A percentile compares a stretch with the other conserved stretches of the same genome.
Conservation (phyloP, 2,888 invertebrate species). For the Yponomeuta sedellus region DNA sequence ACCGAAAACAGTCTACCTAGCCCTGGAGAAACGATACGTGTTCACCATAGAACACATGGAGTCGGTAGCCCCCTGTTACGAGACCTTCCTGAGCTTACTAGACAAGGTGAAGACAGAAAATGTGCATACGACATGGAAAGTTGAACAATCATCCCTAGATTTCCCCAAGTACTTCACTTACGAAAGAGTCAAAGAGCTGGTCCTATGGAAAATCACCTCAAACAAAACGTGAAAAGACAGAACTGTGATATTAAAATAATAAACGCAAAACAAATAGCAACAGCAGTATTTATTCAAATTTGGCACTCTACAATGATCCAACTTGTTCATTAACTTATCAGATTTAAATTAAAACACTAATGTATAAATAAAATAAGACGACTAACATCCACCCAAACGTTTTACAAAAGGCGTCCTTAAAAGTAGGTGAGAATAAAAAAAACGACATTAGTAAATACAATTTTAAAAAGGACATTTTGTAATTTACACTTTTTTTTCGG, state of each 20-base stretch:
- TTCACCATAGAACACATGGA: constrained; percentile 89
- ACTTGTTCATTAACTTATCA: background rate
- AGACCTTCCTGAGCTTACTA: constrained; percentile 83
- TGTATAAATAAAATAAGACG: background rate
- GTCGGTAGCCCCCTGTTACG: constrained; percentile 90
- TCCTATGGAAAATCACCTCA: constrained; percentile 82
- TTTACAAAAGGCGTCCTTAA: background rate
- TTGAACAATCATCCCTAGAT: constrained; percentile 80
- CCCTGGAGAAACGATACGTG: constrained; percentile 90
- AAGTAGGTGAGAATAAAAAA: background rate
- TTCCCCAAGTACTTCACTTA: constrained; percentile 90
- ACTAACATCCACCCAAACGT: background rate
- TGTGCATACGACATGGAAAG: constrained; percentile 66
- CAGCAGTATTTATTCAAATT: background rate
- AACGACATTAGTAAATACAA: background rate
- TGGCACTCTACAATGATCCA: background rate
- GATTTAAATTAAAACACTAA: background rate
- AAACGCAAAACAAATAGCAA: background rate
- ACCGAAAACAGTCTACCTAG: constrained; percentile 82
- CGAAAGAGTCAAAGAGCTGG: constrained; percentile 85
- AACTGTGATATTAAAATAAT: constrained; percentile 38
- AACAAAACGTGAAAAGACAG: constrained; percentile 27
- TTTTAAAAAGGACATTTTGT: background rate
- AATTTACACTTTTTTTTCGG: no score
- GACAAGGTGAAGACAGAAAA: constrained; percentile 66